phyloP scores from a whole-genome alignment of 2,888 invertebrate species.

The Tetragonula carbonaria region DNA sequence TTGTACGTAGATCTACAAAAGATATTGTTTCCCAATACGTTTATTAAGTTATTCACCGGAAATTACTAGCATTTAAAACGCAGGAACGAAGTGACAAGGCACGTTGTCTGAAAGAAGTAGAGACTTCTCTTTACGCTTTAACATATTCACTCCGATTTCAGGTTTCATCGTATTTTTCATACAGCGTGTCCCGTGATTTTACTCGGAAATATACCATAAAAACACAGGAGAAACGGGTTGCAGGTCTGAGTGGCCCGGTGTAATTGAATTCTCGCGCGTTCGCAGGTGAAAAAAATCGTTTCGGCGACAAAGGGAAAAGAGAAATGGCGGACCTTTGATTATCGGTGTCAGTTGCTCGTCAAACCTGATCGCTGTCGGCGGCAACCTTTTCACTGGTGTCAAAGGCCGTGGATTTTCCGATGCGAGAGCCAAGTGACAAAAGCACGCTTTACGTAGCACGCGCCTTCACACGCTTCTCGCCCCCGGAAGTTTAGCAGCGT shows the following conservation, averaged over 20 bases:
- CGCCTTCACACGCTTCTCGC: background rate
- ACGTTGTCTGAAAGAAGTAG: no score
- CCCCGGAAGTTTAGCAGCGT: background rate
- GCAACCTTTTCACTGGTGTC: background rate
- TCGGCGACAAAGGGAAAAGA: background rate
- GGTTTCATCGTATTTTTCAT: no score
- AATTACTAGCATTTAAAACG: no score
- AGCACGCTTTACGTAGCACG: background rate
- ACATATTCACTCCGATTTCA: no score
- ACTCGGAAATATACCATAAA: no score
- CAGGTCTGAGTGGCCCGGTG: background rate
- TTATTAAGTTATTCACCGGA: no score
- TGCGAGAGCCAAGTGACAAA: background rate
- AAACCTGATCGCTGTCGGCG: background rate
- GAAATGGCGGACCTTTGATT: conserved; percentile 3
- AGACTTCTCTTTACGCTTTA: no score
- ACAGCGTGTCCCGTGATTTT: no score
- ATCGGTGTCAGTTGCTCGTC: conserved; percentile 18
- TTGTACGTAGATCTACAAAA: no score
- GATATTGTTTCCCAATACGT: no score
- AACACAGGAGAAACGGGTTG: no score
- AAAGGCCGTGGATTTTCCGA: conserved; percentile 6
- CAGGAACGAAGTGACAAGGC: no score
- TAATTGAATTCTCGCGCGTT: background rate
- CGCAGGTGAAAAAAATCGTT: background rate